These are phyloP conservation scores for Scatophagus argus DNA, from an alignment of 2,113 vertebrate species.

Conservation along the genomic window DNA sequence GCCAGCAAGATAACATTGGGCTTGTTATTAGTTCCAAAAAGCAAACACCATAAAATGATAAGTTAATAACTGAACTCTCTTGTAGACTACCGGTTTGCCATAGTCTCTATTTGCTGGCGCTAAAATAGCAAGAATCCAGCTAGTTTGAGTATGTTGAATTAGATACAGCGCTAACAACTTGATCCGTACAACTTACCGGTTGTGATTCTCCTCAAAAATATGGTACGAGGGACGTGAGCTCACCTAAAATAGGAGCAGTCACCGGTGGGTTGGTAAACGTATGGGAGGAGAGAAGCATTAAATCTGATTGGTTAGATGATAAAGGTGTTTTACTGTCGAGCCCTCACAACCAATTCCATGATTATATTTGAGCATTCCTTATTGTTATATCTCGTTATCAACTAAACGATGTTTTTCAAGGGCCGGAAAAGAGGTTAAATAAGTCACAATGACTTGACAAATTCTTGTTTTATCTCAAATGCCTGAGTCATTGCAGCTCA, in stretches of 20 bases:
- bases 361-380: no score
- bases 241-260: rapidly evolving
- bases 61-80: neutral
- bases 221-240: neutral
- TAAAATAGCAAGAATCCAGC: neutral
- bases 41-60: neutral
- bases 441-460: no score
- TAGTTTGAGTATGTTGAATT: neutral
- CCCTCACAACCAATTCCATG: no score
- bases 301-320: conserved; percentile 57
- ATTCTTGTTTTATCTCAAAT: no score
- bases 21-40: neutral
- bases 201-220: neutral
- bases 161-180: rapidly evolving
- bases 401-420: no score
- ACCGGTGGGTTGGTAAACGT: no score
- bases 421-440: no score
- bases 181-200: conserved; percentile 16
- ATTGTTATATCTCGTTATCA: no score
- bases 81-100: rapidly evolving
- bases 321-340: no score
- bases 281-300: neutral
- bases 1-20: neutral
- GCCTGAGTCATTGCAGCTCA: no score
- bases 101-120: neutral